phyloP scores from a whole-genome alignment of 1,140 invertebrate genomes.

The Drosophila auraria region DNA sequence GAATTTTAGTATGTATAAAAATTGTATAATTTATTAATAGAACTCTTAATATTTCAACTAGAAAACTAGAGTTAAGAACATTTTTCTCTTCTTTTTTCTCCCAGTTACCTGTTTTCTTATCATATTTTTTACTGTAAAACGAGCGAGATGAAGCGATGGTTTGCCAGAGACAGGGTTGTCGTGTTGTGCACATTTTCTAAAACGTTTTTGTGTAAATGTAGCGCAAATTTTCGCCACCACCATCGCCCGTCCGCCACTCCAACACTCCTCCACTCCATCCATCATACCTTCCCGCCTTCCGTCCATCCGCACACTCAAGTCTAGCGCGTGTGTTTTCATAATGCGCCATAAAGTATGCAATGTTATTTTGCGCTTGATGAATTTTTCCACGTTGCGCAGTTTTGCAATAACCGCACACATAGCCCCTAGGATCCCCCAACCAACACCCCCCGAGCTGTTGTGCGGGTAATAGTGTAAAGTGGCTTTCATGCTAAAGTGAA shows the following conservation, averaged over 20 bases:
- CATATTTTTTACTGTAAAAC: conserved; percentile 38
- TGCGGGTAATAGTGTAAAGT: conserved; percentile 71
- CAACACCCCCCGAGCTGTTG: conserved; percentile 31
- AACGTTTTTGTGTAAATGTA: conserved; percentile 81
- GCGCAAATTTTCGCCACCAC: conserved; percentile 63
- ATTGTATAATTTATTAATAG: neutral
- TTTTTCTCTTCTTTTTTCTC: neutral
- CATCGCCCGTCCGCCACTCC: neutral
- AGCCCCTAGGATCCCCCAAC: neutral
- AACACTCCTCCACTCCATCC: neutral
- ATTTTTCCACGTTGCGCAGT: conserved; percentile 79
- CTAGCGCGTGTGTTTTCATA: conserved; percentile 78
- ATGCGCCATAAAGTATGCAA: conserved; percentile 84
- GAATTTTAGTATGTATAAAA: too few species aligned
- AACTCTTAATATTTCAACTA: neutral
- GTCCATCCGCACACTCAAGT: conserved; percentile 29
- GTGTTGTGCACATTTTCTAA: conserved; percentile 75
- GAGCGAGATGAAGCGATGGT: conserved; percentile 1
- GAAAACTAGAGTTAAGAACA: too few species aligned
- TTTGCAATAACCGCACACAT: conserved; percentile 40
- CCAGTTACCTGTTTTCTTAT: neutral
- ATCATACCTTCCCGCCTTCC: neutral
- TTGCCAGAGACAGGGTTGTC: conserved; percentile 38
- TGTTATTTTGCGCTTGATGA: conserved; percentile 83
- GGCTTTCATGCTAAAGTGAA: conserved; percentile 68